Evolutionary conservation across 2,113 vertebrate genomes (phyloP), one percentile per base, ranked within the genome.

Genomic region (Ammodytes dubius): DNA sequence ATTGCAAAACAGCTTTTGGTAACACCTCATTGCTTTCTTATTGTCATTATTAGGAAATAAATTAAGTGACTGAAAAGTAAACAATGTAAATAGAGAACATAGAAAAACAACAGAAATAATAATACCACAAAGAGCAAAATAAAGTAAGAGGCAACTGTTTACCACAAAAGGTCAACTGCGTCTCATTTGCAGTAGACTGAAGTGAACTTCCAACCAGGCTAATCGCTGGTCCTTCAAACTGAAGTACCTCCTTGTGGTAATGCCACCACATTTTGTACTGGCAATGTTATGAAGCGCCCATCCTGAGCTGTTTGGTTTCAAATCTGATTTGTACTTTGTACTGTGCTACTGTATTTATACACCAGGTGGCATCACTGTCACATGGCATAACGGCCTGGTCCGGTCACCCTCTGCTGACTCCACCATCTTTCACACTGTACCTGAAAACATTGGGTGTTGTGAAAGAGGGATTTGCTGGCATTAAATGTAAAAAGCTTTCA

Each of bases 1-100:
- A 95, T 93, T 91, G 92, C 91, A 94, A 95, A 95, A 94, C 92
- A 91, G 88, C 86, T 92, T 95, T 94, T 90, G 89, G 88, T 92
- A 94, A 95, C 85, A 91, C 74, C 60, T 91, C 81, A 76, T 88
- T 90, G 65, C 83, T 74, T 89, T 85, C 60, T 81, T 72, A 54
- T 83, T 70, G 85, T 91, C 42, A 74, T 87, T 79, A 88, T 91
- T 87, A 92, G 82, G 83, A 93, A 91, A 94, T 93, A 93, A 95
- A 93, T 94, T 91, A 94, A 90, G 66, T 86, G 81, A 89, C 88
- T 85, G 88, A 70, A 90, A 91, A 87, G 87, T 90, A 87, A 92
- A 88, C 88, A 88, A 83, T 86, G 73, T 88, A 47, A 91, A 89
- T n/a, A 68, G 66, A 88, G 67, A 89, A 89, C 73, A 70, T 27